phyloP scores from a whole-genome alignment of 2,113 vertebrate genomes.

The Cochlearius cochlearius region DNA sequence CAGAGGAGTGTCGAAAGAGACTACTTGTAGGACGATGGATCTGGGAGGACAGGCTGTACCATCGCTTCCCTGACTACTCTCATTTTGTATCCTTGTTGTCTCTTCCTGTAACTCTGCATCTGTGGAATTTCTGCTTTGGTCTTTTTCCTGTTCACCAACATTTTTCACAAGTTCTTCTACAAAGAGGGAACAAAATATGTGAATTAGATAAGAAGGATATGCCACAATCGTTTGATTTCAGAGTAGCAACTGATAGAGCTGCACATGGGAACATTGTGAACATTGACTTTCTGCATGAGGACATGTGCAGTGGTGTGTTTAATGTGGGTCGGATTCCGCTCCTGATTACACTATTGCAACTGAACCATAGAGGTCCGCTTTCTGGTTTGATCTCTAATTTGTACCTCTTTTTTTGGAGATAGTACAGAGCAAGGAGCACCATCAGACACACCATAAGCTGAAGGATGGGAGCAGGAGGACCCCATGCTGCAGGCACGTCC shows the following conservation, averaged over 20 bases:
- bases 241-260: not conserved
- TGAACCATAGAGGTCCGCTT: not conserved
- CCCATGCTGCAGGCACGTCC: not conserved
- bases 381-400: not conserved
- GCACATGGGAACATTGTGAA: not conserved
- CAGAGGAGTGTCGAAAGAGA: slow-evolving; percentile 38
- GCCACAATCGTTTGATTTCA: slow-evolving; percentile 10
- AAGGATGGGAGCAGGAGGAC: not conserved
- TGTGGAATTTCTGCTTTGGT: slow-evolving; percentile 40
- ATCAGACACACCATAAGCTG: not conserved
- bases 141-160: slow-evolving; percentile 39
- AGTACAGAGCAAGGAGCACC: not conserved
- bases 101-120: slow-evolving; percentile 30
- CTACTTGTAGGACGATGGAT: slow-evolving; percentile 37
- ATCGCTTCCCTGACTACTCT: slow-evolving; percentile 48
- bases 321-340: not conserved
- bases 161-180: slow-evolving; percentile 59
- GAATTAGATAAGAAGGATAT: slow-evolving; percentile 48
- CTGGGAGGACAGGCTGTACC: slow-evolving; percentile 18
- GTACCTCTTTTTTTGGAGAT: not conserved
- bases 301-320: not conserved
- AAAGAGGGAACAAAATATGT: slow-evolving; percentile 58
- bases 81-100: slow-evolving; percentile 21
- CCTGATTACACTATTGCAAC: not conserved
- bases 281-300: not conserved